Evolutionary conservation across 2,113 vertebrate genomes (phyloP), one percentile per base, ranked within the genome.

Genomic region (Pithys albifrons): DNA sequence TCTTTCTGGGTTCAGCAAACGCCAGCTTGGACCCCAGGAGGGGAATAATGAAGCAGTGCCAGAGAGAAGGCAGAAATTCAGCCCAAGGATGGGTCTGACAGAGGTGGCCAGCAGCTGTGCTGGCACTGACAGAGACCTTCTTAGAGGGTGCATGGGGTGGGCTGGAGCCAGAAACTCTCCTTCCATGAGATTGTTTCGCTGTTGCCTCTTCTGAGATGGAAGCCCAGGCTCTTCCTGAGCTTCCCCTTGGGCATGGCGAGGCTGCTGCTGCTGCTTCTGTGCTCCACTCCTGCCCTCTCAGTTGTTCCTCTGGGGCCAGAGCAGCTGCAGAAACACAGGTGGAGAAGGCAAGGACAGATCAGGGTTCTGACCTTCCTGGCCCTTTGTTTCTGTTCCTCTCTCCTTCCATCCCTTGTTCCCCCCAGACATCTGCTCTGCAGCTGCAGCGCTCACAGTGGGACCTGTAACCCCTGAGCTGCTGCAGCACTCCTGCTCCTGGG

Each of bases 391-490:
- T 89, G 28, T 85, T 94, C 67, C 85, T 45, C 31, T 79, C 1
- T 80, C 78, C 64, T 72, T 88, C 69, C 65, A 76, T 74, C 66
- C 80, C 80, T 39, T 45, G 20, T 52, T 92, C 35, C 49, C 46
- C 37, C 11, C 80, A 89, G 57, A 84, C 94, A 95, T 95, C 92
- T 97, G 95, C 80, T 96, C 12, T 67, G 86, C 96, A 96, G 91
- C 95, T 92, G 95, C 91, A 84, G 73, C 6, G 2, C 3, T 23
- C 41, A 3, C 23, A 7, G 70, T 18, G 61, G 62, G 14, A 7
- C 0, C 2, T 65, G 91, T 94, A 95, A 61, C 93, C 86, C 95
- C 61, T 2, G 29, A 76, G 61, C 57, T 49, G 8, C 93, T 0
- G 0, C 45, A 7, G 35, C 0, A 1, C 72, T 69, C 1, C 2